These are phyloP conservation scores for Neoitamus cyanurus DNA, from an alignment of 2,888 invertebrate species.

Conservation along the genomic window DNA sequence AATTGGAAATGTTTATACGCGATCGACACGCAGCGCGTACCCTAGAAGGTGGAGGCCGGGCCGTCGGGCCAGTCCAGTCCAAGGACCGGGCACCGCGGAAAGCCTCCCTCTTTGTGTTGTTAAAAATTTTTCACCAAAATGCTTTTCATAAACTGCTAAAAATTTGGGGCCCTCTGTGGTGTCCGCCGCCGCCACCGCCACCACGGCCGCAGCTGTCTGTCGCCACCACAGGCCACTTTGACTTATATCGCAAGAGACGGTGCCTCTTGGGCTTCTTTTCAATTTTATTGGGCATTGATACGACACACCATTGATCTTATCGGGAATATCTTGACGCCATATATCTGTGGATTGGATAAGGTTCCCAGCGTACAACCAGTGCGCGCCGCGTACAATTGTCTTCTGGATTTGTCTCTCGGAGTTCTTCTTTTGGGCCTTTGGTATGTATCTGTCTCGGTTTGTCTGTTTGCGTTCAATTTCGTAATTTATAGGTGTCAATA, in stretches of 20 bases:
- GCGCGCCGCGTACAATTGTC: conserved; percentile 36
- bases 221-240: conserved; percentile 41
- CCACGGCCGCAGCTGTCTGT: conserved; percentile 20
- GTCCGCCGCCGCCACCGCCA: conserved; percentile 33
- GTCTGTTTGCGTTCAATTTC: conserved; percentile 57
- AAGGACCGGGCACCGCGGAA: neutral
- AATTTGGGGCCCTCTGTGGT: conserved; percentile 35
- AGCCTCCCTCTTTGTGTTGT: neutral
- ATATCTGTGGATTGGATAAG: conserved; percentile 55
- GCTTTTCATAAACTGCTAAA: conserved; percentile 46
- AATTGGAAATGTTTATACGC: conserved; percentile 38
- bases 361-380: conserved; percentile 35
- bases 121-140: conserved; percentile 38
- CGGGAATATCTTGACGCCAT: conserved; percentile 64
- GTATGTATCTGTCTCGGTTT: conserved; percentile 41
- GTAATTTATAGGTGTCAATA: conserved; percentile 64
- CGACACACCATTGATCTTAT: conserved; percentile 64
- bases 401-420: conserved; percentile 17
- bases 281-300: conserved; percentile 62
- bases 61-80: neutral
- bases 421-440: conserved; percentile 41
- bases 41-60: neutral
- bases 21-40: neutral
- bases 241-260: conserved; percentile 19
- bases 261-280: conserved; percentile 38